Percentiles rank a stretch among this genome's conserved stretches.
These are phyloP conservation scores for Tiaroga cobitis DNA, from an alignment of 2,797 vertebrate genomes.

Conservation along the genomic window DNA sequence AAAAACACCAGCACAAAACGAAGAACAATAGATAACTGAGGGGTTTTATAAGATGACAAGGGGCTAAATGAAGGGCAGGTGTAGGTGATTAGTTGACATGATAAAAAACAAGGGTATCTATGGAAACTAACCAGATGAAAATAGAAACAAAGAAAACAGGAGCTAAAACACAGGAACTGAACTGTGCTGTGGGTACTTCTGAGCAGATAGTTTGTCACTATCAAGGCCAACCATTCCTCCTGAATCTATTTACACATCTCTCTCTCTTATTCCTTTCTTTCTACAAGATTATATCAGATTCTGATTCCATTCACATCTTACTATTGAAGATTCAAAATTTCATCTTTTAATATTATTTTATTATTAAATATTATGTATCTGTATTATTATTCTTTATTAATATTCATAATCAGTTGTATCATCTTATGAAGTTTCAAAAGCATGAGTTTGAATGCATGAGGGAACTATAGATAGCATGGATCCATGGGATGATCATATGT, in stretches of 20 bases:
- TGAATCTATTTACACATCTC: neutral
- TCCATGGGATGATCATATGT: too few species aligned
- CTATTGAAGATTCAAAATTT: too few species aligned
- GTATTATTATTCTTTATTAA: too few species aligned
- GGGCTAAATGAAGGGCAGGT: neutral
- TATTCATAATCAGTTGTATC: too few species aligned
- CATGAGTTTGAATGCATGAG: too few species aligned
- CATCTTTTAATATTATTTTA: too few species aligned
- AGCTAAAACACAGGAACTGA: neutral
- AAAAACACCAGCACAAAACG: too few species aligned
- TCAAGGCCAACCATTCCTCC: neutral
- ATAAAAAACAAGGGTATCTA: neutral
- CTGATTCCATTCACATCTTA: neutral
- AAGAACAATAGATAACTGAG: too few species aligned
- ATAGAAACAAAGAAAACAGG: neutral
- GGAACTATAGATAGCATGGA: too few species aligned
- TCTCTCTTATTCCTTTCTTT: neutral
- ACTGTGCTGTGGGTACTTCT: slow-evolving; percentile 12
- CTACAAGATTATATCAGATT: neutral
- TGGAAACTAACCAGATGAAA: neutral
- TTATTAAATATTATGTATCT: too few species aligned
- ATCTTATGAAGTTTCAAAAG: too few species aligned
- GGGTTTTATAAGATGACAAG: neutral
- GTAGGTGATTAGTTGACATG: neutral
- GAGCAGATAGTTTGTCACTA: neutral